Base-by-base conservation (phyloP, 1,140 invertebrate genomes). In the Lepidurus apus region DNA sequence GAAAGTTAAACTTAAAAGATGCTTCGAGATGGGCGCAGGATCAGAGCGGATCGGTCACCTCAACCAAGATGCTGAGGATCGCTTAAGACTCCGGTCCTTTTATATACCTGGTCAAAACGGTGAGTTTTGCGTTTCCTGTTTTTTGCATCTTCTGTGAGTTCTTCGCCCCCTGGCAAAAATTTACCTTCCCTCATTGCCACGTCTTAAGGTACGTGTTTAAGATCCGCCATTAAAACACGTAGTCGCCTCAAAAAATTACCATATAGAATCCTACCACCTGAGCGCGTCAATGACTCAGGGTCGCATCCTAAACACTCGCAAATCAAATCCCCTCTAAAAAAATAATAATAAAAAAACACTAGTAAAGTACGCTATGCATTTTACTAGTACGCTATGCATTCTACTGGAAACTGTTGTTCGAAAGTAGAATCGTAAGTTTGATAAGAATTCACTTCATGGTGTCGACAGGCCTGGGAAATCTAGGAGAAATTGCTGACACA, bases 41-140 rank as follows among this genome's bases (percentile, higher is more conserved):
- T 65, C 13, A 65, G 13, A 13, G 9, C 53, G 9, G 53, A 65
- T 65, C 53, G 53, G 53, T 65, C 53, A 65, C 53, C 53, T 65
- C 53, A 10, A 65, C 53, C 53, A 65, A 65, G 53, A 65, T 65
- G 53, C 17, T 13, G 53, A 65, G 53, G 53, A 65, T 65, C 53
- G 17, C 21, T 65, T 21, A 7, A 65, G 53, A 21, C 7, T 65
- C 53, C 53, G 53, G 53, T 65, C 53, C 53, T 65, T 65, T 65
- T 65, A 65, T 65, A 65, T n/a, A 65, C 53, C 53, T 65, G 53
- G 53, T 21, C 53, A 65, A 65, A 65, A 21, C 26, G 26, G 26
- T 34, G 26, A 34, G 26, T 34, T 34, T 34, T 34, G 26, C 26
- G 1, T 34, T 34, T 34, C 26, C 2, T 34, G 26, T 34, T 34